phyloP scores from a whole-genome alignment of 2,113 vertebrate species.

The Micromys minutus region DNA sequence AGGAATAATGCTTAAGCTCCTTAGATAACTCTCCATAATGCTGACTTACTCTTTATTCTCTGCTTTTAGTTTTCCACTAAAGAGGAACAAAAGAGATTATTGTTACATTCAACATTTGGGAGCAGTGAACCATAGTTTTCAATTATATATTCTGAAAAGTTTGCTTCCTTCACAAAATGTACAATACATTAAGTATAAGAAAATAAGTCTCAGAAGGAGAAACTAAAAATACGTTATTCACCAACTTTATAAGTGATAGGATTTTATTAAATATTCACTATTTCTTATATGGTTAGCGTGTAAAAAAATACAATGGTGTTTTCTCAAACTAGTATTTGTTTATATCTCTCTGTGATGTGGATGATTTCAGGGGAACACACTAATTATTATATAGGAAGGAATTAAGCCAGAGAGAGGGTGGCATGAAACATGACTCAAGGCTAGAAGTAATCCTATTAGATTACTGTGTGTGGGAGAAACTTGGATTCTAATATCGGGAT shows the following conservation, averaged over 20 bases:
- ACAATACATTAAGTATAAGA: not conserved
- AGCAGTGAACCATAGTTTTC: not conserved
- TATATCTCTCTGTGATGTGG: not conserved
- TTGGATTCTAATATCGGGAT: not conserved
- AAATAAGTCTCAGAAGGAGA: not conserved
- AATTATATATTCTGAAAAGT: not conserved
- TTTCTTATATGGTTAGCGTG: not conserved
- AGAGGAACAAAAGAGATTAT: not conserved
- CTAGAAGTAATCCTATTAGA: not conserved
- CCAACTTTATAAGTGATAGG: not conserved
- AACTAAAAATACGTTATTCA: not conserved
- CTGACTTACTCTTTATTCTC: not conserved
- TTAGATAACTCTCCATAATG: not conserved
- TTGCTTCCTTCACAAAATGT: not conserved
- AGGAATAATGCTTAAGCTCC: not conserved
- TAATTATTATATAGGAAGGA: not conserved
- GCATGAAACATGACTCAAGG: not conserved
- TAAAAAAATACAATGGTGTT: not conserved
- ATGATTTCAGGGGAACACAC: not conserved
- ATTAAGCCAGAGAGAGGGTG: not conserved
- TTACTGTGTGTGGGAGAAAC: not conserved
- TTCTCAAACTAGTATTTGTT: not conserved
- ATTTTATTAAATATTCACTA: not conserved
- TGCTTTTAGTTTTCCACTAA: not conserved
- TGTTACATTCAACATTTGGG: too few species aligned